A percentile compares a stretch with the other conserved stretches of the same genome.
phyloP scores from a whole-genome alignment of 2,113 vertebrate species.

The Trogon melanurus region DNA sequence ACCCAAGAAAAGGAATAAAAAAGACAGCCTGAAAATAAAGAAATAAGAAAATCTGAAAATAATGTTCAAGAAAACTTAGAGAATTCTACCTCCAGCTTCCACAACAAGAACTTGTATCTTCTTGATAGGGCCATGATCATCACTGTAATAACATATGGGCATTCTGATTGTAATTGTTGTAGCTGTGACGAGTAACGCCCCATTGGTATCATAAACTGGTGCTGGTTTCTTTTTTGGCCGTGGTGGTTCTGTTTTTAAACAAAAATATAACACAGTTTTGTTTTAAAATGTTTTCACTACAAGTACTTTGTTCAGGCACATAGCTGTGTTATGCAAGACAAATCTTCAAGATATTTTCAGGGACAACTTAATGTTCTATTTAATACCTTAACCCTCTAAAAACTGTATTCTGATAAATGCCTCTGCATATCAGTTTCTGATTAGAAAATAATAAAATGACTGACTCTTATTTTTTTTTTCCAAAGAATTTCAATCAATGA shows the following conservation, averaged over 20 bases:
- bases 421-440: not conserved
- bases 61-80: not conserved
- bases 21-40: not conserved
- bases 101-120: constrained; percentile 93
- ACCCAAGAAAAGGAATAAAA: not conserved
- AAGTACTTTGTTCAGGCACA: not conserved
- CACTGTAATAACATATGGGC: constrained; percentile 94
- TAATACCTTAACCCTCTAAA: not conserved
- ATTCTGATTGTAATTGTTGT: constrained; percentile 91
- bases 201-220: constrained; percentile 81
- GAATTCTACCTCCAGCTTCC: constrained; percentile 88
- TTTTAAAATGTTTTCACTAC: not conserved
- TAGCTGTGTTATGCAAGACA: not conserved
- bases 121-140: constrained; percentile 91
- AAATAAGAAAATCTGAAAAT: not conserved
- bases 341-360: not conserved
- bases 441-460: not conserved
- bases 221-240: constrained; percentile 85
- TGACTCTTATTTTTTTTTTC: not conserved
- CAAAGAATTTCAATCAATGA: not conserved
- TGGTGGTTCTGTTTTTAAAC: constrained; percentile 83
- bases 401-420: not conserved
- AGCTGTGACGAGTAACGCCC: constrained; percentile 85
- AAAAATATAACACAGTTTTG: constrained; percentile 26
- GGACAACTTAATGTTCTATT: not conserved